Evolutionary conservation across 2,113 vertebrate genomes (phyloP).

Genomic region (Lophotis ruficrista): DNA sequence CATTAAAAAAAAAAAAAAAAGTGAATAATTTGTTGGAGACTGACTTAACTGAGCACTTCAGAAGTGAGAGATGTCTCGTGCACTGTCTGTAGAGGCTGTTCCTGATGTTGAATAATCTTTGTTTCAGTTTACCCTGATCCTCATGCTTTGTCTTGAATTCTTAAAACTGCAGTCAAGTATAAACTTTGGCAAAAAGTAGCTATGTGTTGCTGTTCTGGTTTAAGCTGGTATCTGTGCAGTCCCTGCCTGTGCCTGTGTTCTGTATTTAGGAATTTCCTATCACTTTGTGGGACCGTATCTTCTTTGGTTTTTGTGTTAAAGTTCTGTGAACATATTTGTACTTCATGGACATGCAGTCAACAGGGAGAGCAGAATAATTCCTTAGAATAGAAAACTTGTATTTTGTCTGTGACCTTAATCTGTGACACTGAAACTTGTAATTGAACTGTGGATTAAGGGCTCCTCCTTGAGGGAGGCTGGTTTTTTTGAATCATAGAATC

Average conservation of each 20-base stretch:
- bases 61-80: fast-evolving
- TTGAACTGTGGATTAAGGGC: background rate
- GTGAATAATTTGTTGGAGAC: background rate
- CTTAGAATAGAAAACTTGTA: background rate
- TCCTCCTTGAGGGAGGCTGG: too few species aligned
- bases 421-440: background rate
- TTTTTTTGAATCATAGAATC: background rate
- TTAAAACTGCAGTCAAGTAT: background rate
- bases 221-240: background rate
- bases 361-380: background rate
- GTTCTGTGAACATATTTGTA: background rate
- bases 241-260: background rate
- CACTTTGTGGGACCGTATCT: background rate
- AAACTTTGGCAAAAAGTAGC: background rate
- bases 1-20: background rate
- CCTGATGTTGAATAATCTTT: background rate
- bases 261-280: background rate
- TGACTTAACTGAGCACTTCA: background rate
- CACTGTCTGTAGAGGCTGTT: background rate
- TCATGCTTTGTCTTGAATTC: background rate
- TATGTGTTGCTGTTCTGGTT: background rate
- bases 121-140: background rate
- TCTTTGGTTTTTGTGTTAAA: background rate
- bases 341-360: background rate
- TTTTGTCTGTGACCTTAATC: background rate